Base-by-base conservation (phyloP, 2,888 invertebrate species). In the Venusia cambrica region DNA sequence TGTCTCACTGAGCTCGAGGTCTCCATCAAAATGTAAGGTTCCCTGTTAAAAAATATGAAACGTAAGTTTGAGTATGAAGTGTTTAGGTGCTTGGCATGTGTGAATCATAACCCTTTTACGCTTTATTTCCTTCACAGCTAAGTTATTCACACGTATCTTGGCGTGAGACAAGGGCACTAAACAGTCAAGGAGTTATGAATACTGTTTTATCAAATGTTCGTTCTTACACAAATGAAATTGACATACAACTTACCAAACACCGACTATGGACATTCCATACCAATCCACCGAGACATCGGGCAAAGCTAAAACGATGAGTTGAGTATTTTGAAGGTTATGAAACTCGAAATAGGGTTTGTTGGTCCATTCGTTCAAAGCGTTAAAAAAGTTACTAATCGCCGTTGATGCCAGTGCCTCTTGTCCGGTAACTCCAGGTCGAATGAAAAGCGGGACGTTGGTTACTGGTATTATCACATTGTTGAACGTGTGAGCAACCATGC, bases 11-110 rank as follows among this genome's bases (percentile, higher is more conserved):
- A 76, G 39, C 62, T 77, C 19, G 37, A 26, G 1, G 39, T 40
- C 26, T 75, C 73, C 78, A 84, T 84, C 0, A 78, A 49, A 0
- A 87, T 21, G 31, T 81, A 64, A 0, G 85, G 83, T 35, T 87
- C 87, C 87, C 85, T 87, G 28, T 18, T 48, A 38, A 40, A 11
- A 22, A 18, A 1, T 15, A 6, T 6, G n/a, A 5, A 2, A 16
- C 9, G 15, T 1, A n/a, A n/a, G n/a, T n/a, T n/a, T n/a, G n/a
- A n/a, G n/a, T n/a, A n/a, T n/a, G n/a, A n/a, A n/a, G n/a, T n/a
- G n/a, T n/a, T n/a, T n/a, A n/a, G n/a, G n/a, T n/a, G n/a, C n/a
- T n/a, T n/a, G n/a, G n/a, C n/a, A n/a, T n/a, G n/a, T n/a, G n/a
- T n/a, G n/a, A n/a, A n/a, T n/a, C n/a, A n/a, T n/a, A n/a, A n/a